Conservation (phyloP, 2,797 vertebrate genomes). For the Crossoptilon crossoptilon region DNA sequence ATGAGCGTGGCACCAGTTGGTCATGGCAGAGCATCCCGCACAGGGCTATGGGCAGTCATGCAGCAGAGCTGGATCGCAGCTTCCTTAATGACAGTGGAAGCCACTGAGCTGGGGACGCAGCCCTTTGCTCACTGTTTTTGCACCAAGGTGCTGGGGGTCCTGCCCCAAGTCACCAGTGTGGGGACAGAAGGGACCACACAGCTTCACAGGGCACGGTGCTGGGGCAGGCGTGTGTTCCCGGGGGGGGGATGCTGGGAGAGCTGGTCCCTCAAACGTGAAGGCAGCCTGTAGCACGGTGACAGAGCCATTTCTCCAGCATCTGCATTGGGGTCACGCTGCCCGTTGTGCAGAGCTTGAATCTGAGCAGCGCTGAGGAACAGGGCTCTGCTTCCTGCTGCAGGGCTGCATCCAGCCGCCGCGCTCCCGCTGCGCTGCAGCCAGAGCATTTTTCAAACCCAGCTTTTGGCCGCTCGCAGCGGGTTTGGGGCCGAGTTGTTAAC, state of each 20-base stretch:
- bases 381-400: background rate
- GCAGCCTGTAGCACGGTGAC: background rate
- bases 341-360: fast-evolving
- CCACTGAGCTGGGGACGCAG: background rate
- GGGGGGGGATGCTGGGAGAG: background rate
- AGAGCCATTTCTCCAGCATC: background rate
- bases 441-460: slow-evolving; percentile 67
- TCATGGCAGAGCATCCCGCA: background rate
- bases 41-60: slow-evolving; percentile 21
- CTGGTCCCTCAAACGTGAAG: background rate
- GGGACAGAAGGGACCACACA: background rate
- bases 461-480: background rate
- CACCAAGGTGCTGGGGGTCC: background rate
- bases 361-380: fast-evolving
- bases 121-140: background rate
- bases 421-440: background rate
- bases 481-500: slow-evolving; percentile 18
- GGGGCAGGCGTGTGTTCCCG: background rate
- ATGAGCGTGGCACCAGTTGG: background rate
- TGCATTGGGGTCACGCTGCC: background rate
- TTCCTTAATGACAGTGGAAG: background rate
- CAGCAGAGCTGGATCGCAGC: background rate
- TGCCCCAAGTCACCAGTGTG: background rate
- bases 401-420: background rate
- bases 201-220: background rate